Percentiles rank a stretch among this genome's conserved stretches.
phyloP scores from a whole-genome alignment of 1,140 invertebrate genomes.

The Rhysida immarginata region DNA sequence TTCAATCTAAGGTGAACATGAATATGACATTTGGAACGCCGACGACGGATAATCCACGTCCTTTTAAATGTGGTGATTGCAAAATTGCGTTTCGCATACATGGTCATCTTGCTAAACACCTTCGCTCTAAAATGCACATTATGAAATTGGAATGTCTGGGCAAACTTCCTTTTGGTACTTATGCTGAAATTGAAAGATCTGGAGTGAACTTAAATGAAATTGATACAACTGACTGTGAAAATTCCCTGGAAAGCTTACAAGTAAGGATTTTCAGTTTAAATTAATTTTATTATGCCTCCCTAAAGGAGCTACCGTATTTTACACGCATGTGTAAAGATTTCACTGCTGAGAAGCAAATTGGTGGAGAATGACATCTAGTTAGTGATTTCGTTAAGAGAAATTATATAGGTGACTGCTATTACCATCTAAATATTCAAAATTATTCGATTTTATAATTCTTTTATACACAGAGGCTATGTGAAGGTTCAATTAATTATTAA shows the following conservation, averaged over 20 bases:
- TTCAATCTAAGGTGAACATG: constrained; percentile 43
- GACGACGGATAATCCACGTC: constrained; percentile 73
- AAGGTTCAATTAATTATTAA: too few relatives aligned
- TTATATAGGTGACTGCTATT: too few relatives aligned
- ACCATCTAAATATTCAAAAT: too few relatives aligned
- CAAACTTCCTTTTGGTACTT: constrained; percentile 89
- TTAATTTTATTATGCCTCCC: too few relatives aligned
- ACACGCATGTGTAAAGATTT: too few relatives aligned
- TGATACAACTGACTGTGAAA: constrained; percentile 84
- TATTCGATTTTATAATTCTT: too few relatives aligned
- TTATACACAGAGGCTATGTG: too few relatives aligned
- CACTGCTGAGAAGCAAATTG: too few relatives aligned
- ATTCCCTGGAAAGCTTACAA: constrained; percentile 70
- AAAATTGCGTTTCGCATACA: constrained; percentile 91
- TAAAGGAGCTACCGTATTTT: too few relatives aligned
- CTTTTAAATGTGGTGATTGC: constrained; percentile 88
- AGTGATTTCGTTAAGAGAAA: too few relatives aligned
- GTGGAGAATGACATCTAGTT: too few relatives aligned
- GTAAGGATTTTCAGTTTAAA: too few relatives aligned
- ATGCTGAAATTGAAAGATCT: constrained; percentile 80
- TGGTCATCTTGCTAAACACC: constrained; percentile 88
- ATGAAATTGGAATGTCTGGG: constrained; percentile 82
- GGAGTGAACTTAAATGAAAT: constrained; percentile 82
- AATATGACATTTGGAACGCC: constrained; percentile 69
- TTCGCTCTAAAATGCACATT: constrained; percentile 92